Evolutionary conservation across 64 coral and sea anemone genomes (phyloP).

Genomic region (Hydrozoanthus tunicans): DNA sequence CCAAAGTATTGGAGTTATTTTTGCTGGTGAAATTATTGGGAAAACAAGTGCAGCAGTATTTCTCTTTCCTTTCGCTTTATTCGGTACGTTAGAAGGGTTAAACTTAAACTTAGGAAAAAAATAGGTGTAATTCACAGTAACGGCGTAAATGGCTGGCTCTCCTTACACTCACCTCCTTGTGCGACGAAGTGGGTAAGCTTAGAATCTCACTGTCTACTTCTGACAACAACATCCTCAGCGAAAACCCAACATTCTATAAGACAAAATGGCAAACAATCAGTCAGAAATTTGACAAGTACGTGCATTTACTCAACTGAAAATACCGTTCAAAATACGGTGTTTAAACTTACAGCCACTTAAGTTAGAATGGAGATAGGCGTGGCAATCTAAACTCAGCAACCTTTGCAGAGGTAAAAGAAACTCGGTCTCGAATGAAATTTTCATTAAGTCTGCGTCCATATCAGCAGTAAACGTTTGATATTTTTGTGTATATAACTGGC

Average conservation of each 20-base stretch:
- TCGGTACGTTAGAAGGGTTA: not conserved
- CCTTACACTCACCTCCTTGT: slow-evolving; percentile 41
- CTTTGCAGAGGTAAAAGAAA: too few relatives aligned
- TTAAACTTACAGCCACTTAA: not conserved
- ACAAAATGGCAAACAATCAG: not conserved
- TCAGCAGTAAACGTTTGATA: too few relatives aligned
- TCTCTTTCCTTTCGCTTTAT: too few relatives aligned
- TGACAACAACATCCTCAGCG: slow-evolving; percentile 39
- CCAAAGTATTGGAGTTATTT: too few relatives aligned
- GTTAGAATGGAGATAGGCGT: too few relatives aligned
- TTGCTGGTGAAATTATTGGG: too few relatives aligned
- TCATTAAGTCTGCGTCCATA: too few relatives aligned
- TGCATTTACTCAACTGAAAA: not conserved
- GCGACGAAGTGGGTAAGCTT: slow-evolving; percentile 29
- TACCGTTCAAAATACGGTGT: not conserved
- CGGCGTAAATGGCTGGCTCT: too few relatives aligned
- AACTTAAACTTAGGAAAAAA: not conserved
- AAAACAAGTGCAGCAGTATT: too few relatives aligned
- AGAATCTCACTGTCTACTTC: slow-evolving; percentile 42
- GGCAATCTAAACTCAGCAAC: too few relatives aligned
- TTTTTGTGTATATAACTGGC: too few relatives aligned
- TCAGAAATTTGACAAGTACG: not conserved
- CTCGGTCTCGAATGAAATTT: too few relatives aligned
- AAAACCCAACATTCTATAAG: slow-evolving; percentile 52
- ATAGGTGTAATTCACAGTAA: not conserved